Evolutionary conservation across 2,888 invertebrate species (phyloP), one percentile per base, ranked within the genome.

Genomic region (Athalia cordata): DNA sequence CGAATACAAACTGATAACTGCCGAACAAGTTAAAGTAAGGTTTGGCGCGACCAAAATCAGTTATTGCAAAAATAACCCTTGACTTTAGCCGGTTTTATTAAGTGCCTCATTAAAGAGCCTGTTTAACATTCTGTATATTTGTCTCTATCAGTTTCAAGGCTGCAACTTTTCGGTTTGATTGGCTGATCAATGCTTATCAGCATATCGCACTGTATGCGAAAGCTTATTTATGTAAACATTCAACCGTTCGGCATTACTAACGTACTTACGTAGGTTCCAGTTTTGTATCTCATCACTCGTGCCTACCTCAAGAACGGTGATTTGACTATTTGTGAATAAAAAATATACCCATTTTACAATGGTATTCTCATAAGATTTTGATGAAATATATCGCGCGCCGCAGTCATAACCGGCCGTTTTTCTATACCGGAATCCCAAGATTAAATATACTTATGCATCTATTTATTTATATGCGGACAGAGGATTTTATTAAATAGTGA

Each of bases 171-270:
- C 67, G 50, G 3, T 67, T 67, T 47, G 15, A 67, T 52, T 67
- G 67, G 50, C 49, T 67, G 50, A 67, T 67, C 0, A 13, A 49
- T 67, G 9, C 67, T 50, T 67, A 67, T 67, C 67, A 67, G 50
- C 15, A 50, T 9, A 50, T 49, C 50, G 29, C 49, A n/a, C 13
- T 67, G 50, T 67, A 49, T 15, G 49, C 9, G 4, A 67, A 67
- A 13, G 50, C 9, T 50, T 13, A 50, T 67, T 50, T 52, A 67
- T 8, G 50, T 15, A 67, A 67, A 67, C 45, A 64, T 64, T 45
- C n/a, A 45, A 3, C n/a, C 11, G 29, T 29, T 29, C 29, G 29
- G 29, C 29, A 2, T 29, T 29, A 1, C 29, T 29, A 29, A 29
- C 29, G 29, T 29, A 29, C 29, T 29, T 29, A 29, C 29, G 29